A percentile compares a stretch with the other conserved stretches of the same genome.
Evolutionary conservation across 2,888 invertebrate species (phyloP).

Genomic region (Entomobrya multifasciata): DNA sequence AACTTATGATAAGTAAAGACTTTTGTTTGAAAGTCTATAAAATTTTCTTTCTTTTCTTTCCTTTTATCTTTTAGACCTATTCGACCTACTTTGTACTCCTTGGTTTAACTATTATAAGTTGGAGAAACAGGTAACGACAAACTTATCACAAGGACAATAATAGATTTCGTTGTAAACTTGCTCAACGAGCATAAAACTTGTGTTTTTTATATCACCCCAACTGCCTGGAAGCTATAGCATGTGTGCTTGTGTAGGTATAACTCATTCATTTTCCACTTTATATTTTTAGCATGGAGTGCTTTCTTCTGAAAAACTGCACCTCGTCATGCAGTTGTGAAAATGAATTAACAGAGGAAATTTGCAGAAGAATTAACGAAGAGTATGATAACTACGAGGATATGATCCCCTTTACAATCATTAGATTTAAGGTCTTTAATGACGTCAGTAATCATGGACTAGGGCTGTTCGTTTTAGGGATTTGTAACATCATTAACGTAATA

Average conservation of each 20-base stretch:
- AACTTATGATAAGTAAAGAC: not conserved
- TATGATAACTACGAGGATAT: constrained; percentile 12
- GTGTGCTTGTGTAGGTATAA: not conserved
- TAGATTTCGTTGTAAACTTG: not conserved
- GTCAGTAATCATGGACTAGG: constrained; percentile 37
- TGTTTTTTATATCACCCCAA: too few relatives aligned
- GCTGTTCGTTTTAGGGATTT: constrained; percentile 11
- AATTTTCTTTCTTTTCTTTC: not conserved
- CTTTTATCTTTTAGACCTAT: constrained; percentile 45
- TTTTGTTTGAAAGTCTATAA: not conserved
- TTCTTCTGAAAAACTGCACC: constrained; percentile 33
- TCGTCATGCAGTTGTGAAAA: not conserved
- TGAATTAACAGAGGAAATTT: constrained; percentile 34
- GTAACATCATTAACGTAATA: constrained; percentile 30
- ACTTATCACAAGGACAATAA: not conserved
- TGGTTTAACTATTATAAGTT: constrained; percentile 66
- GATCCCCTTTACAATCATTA: constrained; percentile 50
- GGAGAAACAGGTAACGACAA: constrained; percentile 52
- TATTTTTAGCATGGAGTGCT: constrained; percentile 55
- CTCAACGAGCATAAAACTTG: not conserved
- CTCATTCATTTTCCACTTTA: not conserved
- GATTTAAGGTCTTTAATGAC: constrained; percentile 46
- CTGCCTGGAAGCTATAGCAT: not conserved
- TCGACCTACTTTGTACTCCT: constrained; percentile 55
- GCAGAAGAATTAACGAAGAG: constrained; percentile 14